A percentile compares a stretch with the other conserved stretches of the same genome.
Conservation (phyloP, 2,113 vertebrate species). For the Paracanthobrama guichenoti region DNA sequence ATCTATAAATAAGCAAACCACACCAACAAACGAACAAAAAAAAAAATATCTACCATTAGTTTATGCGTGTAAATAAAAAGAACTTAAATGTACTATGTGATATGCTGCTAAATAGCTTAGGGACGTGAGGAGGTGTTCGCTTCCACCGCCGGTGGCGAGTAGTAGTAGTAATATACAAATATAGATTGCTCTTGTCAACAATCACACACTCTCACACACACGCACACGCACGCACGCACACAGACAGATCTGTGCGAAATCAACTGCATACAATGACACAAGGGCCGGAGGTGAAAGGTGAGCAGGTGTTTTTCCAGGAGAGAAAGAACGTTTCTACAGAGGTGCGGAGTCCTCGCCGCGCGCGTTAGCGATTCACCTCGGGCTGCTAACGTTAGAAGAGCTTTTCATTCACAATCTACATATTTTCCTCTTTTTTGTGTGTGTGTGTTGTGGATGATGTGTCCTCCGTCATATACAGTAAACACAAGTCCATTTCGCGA, state of each 20-base stretch:
- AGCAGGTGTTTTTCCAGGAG: slow-evolving; percentile 10
- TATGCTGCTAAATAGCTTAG: slow-evolving; percentile 70
- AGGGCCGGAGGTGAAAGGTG: slow-evolving; percentile 20
- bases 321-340: slow-evolving; percentile 22
- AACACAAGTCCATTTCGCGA: slow-evolving; percentile 12
- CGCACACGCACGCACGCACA: slow-evolving; percentile 68
- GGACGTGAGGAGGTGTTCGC: slow-evolving; percentile 87
- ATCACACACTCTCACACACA: slow-evolving; percentile 61
- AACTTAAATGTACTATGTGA: slow-evolving; percentile 47
- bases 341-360: neutral
- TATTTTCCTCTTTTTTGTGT: slow-evolving; percentile 9
- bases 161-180: slow-evolving; percentile 83
- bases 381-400: neutral
- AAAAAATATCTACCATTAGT: slow-evolving; percentile 86
- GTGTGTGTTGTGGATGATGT: neutral
- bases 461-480: slow-evolving; percentile 16
- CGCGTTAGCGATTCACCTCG: too few species aligned
- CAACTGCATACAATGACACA: slow-evolving; percentile 27
- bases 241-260: slow-evolving; percentile 70
- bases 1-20: slow-evolving; percentile 88
- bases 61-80: slow-evolving; percentile 72
- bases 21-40: slow-evolving; percentile 76
- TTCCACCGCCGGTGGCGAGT: slow-evolving; percentile 83
- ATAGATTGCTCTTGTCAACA: slow-evolving; percentile 63
- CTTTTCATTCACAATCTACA: slow-evolving; percentile 39